These are phyloP conservation scores for Clitarchus hookeri DNA, from an alignment of 2,888 invertebrate species.

Conservation along the genomic window DNA sequence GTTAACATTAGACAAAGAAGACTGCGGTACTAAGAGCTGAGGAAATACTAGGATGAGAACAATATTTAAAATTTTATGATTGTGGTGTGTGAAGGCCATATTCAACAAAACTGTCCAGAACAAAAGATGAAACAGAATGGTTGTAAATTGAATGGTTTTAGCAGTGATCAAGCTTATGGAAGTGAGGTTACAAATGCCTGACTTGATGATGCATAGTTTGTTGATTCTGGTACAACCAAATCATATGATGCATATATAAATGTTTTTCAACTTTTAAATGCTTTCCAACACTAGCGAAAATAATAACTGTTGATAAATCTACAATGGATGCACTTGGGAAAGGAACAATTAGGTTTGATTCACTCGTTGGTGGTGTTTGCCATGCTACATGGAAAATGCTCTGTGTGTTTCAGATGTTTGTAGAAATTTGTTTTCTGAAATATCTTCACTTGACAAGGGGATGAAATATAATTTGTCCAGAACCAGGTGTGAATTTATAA, in stretches of 20 bases:
- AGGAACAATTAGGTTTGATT: too few relatives aligned
- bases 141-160: constrained; percentile 36
- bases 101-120: constrained; percentile 37
- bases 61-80: constrained; percentile 30
- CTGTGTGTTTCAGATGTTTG: constrained; percentile 21
- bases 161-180: constrained; percentile 31
- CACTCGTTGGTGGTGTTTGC: constrained; percentile 34
- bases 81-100: constrained; percentile 36
- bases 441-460: constrained; percentile 28
- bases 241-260: constrained; percentile 39
- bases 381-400: constrained; percentile 34
- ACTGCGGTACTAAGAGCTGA: too few relatives aligned
- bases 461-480: constrained; percentile 24
- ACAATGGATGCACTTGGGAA: too few relatives aligned
- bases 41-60: not conserved
- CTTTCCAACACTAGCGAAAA: constrained; percentile 34
- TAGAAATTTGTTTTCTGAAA: constrained; percentile 32
- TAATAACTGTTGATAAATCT: not conserved
- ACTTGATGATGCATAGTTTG: constrained; percentile 31
- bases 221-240: constrained; percentile 41
- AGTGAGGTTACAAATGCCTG: not conserved
- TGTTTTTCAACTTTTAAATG: constrained; percentile 35
- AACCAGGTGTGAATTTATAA: constrained; percentile 25
- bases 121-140: constrained; percentile 31
- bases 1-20: not conserved